These are phyloP conservation scores for Sardina pilchardus DNA, from an alignment of 2,113 vertebrate genomes.

Conservation along the genomic window DNA sequence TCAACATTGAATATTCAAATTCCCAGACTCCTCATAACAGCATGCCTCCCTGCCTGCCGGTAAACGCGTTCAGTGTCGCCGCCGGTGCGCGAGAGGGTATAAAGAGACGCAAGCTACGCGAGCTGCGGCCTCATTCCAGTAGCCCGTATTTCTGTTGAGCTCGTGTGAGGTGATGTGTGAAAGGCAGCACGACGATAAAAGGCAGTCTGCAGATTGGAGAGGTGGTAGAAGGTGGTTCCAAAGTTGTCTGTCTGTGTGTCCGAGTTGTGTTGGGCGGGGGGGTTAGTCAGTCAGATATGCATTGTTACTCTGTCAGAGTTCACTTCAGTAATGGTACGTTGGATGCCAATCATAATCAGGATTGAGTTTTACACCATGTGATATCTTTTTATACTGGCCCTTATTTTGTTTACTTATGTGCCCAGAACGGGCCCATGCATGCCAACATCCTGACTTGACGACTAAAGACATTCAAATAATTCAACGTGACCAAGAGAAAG, in stretches of 20 bases:
- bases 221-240: not conserved
- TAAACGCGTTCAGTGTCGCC: slow-evolving; percentile 20
- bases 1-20: slow-evolving; percentile 99
- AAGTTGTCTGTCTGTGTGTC: not conserved
- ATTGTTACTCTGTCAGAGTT: not conserved
- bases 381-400: not conserved
- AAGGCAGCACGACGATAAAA: slow-evolving; percentile 20
- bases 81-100: slow-evolving; percentile 9
- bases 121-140: slow-evolving; percentile 25
- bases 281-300: no score
- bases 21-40: slow-evolving; percentile 96
- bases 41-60: slow-evolving; percentile 79
- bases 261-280: no score
- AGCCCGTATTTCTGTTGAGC: not conserved
- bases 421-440: not conserved
- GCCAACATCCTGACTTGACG: not conserved
- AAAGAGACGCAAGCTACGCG: slow-evolving; percentile 29
- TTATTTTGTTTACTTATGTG: not conserved
- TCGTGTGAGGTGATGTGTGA: slow-evolving; percentile 30
- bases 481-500: not conserved
- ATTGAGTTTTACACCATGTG: not conserved
- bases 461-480: not conserved
- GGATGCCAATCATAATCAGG: not conserved
- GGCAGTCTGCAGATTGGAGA: not conserved
- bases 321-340: not conserved